Conservation (phyloP, 2,888 invertebrate genomes). For the Chalcis sispes region DNA sequence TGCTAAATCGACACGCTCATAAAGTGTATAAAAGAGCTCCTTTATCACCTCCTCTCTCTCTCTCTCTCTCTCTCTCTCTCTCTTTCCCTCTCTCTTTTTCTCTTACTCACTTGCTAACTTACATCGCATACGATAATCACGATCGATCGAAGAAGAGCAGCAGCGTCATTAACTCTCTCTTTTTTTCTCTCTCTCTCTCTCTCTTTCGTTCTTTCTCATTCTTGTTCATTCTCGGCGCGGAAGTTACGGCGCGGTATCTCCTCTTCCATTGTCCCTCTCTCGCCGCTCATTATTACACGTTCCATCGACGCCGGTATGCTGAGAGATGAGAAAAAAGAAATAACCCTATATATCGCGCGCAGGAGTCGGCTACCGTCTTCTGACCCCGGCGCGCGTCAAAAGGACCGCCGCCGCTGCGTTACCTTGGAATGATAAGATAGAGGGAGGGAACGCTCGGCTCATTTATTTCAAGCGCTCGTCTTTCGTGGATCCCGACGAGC, state of each 20-base stretch:
- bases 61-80: not conserved
- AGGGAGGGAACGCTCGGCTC: constrained; percentile 65
- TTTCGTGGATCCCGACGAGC: not conserved
- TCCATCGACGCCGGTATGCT: constrained; percentile 52
- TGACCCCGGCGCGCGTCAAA: constrained; percentile 65
- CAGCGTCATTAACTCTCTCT: constrained; percentile 67
- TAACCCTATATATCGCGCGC: not conserved
- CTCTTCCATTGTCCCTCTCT: constrained; percentile 68
- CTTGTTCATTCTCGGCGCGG: constrained; percentile 41
- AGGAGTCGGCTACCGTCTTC: constrained; percentile 55
- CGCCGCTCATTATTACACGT: constrained; percentile 67
- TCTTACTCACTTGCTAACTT: not conserved
- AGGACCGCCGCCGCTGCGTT: constrained; percentile 67
- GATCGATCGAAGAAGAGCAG: constrained; percentile 65
- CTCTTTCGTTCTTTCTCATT: not conserved
- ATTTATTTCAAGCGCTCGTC: too few relatives aligned
- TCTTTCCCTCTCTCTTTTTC: not conserved
- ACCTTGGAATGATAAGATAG: constrained; percentile 53
- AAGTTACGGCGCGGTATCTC: constrained; percentile 59
- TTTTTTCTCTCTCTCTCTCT: constrained; percentile 22
- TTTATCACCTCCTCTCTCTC: constrained; percentile 30
- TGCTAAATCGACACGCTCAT: constrained; percentile 51
- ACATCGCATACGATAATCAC: constrained; percentile 62
- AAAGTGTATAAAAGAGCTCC: constrained; percentile 36
- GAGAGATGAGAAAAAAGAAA: constrained; percentile 20